A percentile compares a stretch with the other conserved stretches of the same genome.
phyloP scores from a whole-genome alignment of 2,797 vertebrate genomes.

The Acrossocheilus wenchowensis region DNA sequence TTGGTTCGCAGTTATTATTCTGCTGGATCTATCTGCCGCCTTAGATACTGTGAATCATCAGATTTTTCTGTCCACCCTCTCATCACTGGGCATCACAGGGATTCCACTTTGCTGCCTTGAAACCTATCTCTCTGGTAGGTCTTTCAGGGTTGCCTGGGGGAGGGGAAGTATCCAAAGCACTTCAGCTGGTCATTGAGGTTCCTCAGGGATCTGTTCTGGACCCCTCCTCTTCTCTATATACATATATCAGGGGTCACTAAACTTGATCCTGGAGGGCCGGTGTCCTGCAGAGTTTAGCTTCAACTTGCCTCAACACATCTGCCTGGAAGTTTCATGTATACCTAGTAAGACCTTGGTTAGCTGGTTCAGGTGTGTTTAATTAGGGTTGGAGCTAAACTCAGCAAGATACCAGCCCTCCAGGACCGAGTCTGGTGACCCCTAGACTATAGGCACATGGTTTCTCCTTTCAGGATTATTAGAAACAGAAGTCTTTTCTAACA shows the following conservation, averaged over 20 bases:
- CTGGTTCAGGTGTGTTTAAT: neutral
- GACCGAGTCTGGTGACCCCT: too few species aligned
- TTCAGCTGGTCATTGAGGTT: neutral
- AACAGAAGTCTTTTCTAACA: neutral
- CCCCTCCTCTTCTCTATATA: neutral
- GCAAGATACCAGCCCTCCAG: too few species aligned
- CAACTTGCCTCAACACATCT: neutral
- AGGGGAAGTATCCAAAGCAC: neutral
- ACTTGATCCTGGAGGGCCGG: too few species aligned
- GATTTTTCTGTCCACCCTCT: too few species aligned
- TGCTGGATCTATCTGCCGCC: neutral
- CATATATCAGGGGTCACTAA: neutral
- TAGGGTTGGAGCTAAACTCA: too few species aligned
- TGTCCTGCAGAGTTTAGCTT: neutral
- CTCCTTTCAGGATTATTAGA: too few species aligned
- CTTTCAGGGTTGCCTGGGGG: neutral
- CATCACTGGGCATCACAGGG: neutral
- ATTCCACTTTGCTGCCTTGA: neutral
- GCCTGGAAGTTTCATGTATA: neutral
- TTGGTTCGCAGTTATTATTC: neutral
- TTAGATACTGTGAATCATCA: neutral
- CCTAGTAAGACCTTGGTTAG: neutral
- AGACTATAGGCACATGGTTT: too few species aligned
- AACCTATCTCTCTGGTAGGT: neutral
- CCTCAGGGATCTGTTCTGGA: neutral